A percentile compares a stretch with the other conserved stretches of the same genome.
Evolutionary conservation across 2,797 vertebrate species (phyloP).

Genomic region (Eospalax fontanierii): DNA sequence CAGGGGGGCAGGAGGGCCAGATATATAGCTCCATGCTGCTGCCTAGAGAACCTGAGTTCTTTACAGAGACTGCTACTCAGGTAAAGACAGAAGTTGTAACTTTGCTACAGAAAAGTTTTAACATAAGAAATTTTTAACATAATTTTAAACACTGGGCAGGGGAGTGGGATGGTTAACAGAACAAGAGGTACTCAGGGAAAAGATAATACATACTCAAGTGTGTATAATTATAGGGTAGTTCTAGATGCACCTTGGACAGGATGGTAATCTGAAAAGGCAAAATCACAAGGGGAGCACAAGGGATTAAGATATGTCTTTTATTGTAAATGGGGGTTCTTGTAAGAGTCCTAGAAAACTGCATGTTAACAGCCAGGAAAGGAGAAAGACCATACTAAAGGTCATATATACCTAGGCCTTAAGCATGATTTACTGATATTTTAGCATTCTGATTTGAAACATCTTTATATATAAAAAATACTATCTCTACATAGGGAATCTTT

Average conservation of each 20-base stretch:
- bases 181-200: background rate
- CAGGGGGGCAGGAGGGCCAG: background rate
- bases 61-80: background rate
- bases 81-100: background rate
- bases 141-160: background rate
- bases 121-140: background rate
- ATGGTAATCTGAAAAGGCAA: background rate
- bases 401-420: background rate
- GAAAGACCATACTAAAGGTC: background rate
- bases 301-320: background rate
- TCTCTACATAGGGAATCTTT: background rate
- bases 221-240: background rate
- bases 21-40: background rate
- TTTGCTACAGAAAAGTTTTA: background rate
- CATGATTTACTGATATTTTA: background rate
- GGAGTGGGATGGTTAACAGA: background rate
- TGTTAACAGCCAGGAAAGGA: background rate
- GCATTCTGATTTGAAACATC: background rate
- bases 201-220: background rate
- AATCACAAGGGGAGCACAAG: background rate
- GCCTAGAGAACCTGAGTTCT: background rate
- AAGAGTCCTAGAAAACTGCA: background rate
- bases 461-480: background rate
- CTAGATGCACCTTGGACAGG: background rate
- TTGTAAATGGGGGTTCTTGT: background rate